Evolutionary conservation across 2,888 invertebrate genomes (phyloP).

Genomic region (Germaria angustata): DNA sequence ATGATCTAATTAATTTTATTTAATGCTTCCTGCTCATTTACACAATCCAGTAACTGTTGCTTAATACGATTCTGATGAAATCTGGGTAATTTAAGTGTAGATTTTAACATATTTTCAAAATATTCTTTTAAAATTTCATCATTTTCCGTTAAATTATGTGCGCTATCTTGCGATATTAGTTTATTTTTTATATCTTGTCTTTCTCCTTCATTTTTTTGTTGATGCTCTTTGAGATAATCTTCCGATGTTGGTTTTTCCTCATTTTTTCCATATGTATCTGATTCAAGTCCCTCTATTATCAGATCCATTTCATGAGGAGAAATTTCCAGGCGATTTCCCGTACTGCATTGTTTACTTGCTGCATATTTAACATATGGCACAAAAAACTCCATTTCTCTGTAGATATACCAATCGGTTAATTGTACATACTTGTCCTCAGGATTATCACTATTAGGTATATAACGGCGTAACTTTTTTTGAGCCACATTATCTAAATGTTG

Average conservation of each 20-base stretch:
- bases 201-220: too few relatives aligned
- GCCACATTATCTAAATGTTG: slow-evolving; percentile 60
- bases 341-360: slow-evolving; percentile 28
- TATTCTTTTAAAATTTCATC: slow-evolving; percentile 66
- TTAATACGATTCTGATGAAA: slow-evolving; percentile 68
- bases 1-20: slow-evolving; percentile 51
- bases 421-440: slow-evolving; percentile 63
- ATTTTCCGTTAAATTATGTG: slow-evolving; percentile 33
- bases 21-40: slow-evolving; percentile 47
- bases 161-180: not conserved
- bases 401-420: slow-evolving; percentile 65
- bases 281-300: slow-evolving; percentile 39
- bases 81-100: slow-evolving; percentile 61
- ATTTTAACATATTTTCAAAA: slow-evolving; percentile 67
- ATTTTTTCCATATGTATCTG: not conserved
- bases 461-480: slow-evolving; percentile 59
- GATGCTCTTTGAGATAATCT: slow-evolving; percentile 2
- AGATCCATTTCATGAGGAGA: slow-evolving; percentile 48
- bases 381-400: slow-evolving; percentile 64
- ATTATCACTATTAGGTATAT: slow-evolving; percentile 63
- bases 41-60: slow-evolving; percentile 52
- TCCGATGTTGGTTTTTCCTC: not conserved
- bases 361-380: slow-evolving; percentile 61
- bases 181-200: not conserved
- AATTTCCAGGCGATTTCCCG: slow-evolving; percentile 3